These are phyloP conservation scores for Enteromius thamalakanensis DNA, from an alignment of 2,797 vertebrate genomes.

Conservation along the genomic window DNA sequence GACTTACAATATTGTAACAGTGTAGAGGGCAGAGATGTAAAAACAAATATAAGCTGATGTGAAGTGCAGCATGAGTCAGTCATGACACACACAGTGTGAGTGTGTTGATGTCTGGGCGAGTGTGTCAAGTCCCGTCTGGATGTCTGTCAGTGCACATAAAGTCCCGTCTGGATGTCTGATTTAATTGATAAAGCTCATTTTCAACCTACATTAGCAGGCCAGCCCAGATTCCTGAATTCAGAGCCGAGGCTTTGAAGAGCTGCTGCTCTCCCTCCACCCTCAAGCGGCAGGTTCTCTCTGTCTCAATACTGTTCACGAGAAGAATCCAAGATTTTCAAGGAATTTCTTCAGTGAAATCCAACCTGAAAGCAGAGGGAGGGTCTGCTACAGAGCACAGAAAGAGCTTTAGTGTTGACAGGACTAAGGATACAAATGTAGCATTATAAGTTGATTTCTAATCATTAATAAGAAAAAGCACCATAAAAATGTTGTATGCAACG, in stretches of 20 bases:
- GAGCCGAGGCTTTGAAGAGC: conserved; percentile 18
- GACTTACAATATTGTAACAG: not conserved
- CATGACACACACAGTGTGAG: conserved; percentile 13
- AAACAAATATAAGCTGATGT: not conserved
- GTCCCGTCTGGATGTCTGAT: conserved; percentile 67
- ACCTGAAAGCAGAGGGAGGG: not conserved
- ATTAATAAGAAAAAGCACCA: not conserved
- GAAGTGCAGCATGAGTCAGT: conserved; percentile 8
- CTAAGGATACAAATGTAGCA: not conserved
- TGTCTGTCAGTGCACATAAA: conserved; percentile 64
- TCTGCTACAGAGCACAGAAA: not conserved
- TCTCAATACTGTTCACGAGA: conserved; percentile 26
- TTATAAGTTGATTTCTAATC: not conserved
- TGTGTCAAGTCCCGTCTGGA: conserved; percentile 61
- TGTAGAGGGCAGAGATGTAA: not conserved
- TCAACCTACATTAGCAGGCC: conserved; percentile 48
- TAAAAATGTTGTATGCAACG: not conserved
- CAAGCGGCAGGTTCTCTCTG: not conserved
- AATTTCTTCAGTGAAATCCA: conserved; percentile 24
- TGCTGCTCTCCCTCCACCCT: not conserved
- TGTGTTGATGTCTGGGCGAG: conserved; percentile 4
- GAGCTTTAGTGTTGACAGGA: not conserved
- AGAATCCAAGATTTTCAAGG: conserved; percentile 40
- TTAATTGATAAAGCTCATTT: conserved; percentile 63
- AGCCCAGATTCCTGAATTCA: conserved; percentile 64